Percentiles rank a stretch among this genome's conserved stretches.
phyloP scores from a whole-genome alignment of 2,113 vertebrate species.

The Urocolius indicus region DNA sequence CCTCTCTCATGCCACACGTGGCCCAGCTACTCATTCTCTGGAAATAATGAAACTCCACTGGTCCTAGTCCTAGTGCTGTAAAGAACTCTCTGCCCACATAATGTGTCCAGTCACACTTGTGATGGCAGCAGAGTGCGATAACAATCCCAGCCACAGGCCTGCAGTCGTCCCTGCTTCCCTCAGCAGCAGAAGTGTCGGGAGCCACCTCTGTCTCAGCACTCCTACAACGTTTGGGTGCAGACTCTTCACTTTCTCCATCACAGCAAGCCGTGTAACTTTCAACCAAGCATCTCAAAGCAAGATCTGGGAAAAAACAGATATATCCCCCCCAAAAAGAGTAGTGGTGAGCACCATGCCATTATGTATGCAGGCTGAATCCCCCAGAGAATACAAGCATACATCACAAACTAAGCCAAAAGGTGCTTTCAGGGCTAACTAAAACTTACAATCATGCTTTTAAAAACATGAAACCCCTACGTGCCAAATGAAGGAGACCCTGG shows the following conservation, averaged over 20 bases:
- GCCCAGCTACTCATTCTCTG: slow-evolving; percentile 98
- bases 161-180: background rate
- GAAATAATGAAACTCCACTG: slow-evolving; percentile 87
- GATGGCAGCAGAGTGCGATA: slow-evolving; percentile 95
- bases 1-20: slow-evolving; percentile 86
- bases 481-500: background rate
- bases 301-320: slow-evolving; percentile 78
- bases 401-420: background rate
- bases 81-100: slow-evolving; percentile 95
- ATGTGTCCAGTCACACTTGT: slow-evolving; percentile 94
- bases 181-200: background rate
- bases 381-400: background rate
- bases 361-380: background rate
- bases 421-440: background rate
- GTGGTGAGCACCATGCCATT: background rate
- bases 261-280: slow-evolving; percentile 70
- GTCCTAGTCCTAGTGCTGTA: slow-evolving; percentile 83
- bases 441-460: background rate
- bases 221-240: slow-evolving; percentile 80
- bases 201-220: slow-evolving; percentile 24
- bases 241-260: slow-evolving; percentile 67
- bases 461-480: background rate
- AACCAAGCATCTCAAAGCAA: slow-evolving; percentile 91
- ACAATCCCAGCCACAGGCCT: slow-evolving; percentile 81
- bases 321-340: background rate